These are phyloP conservation scores for Trichechus manatus DNA, from an alignment of 2,113 vertebrate species.

Conservation along the genomic window DNA sequence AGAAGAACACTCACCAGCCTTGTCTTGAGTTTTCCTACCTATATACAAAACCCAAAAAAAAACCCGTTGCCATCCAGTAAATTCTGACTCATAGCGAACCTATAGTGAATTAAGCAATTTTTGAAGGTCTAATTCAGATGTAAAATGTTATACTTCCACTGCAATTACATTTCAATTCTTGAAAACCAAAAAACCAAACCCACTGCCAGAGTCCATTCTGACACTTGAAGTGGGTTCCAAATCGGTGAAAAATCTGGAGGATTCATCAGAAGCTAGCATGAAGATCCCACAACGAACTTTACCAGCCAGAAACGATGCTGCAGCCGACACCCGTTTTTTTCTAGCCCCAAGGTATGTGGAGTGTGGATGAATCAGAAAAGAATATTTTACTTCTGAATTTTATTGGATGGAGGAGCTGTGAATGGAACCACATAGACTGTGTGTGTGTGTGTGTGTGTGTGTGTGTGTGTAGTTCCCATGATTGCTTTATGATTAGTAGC, in stretches of 20 bases:
- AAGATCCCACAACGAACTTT: not conserved
- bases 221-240: not conserved
- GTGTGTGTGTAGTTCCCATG: constrained; percentile 19
- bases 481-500: constrained; percentile 72
- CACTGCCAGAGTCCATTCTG: too few relatives aligned
- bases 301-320: not conserved
- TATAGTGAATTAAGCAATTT: not conserved
- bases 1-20: not conserved
- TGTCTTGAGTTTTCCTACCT: not conserved
- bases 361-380: not conserved
- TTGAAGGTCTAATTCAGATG: not conserved
- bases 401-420: not conserved
- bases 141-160: not conserved
- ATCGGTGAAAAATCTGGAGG: not conserved
- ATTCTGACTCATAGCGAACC: too few relatives aligned
- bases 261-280: not conserved
- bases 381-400: constrained; percentile 38
- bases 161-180: constrained; percentile 20
- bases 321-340: not conserved
- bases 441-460: not conserved
- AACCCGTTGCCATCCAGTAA: too few relatives aligned
- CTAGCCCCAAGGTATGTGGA: not conserved
- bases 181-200: too few relatives aligned
- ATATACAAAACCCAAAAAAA: too few relatives aligned
- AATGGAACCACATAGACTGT: not conserved